Evolutionary conservation across 2,113 vertebrate species (phyloP).

Genomic region (Amblyornis subalaris): DNA sequence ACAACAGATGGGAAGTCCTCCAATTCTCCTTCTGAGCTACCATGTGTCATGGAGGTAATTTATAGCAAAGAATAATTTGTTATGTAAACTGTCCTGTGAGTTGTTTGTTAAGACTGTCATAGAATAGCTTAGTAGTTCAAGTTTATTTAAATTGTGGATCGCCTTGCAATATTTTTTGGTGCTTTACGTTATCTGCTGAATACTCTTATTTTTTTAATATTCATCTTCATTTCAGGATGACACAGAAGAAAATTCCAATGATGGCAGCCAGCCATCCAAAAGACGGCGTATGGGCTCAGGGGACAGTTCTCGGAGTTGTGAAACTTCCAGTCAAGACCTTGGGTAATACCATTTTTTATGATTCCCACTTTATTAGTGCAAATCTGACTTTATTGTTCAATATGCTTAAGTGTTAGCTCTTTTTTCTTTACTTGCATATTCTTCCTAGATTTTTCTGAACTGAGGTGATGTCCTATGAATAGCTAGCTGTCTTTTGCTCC

Average conservation of each 20-base stretch:
- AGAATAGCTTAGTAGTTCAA: not conserved
- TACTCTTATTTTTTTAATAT: not conserved
- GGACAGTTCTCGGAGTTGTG: constrained; percentile 93
- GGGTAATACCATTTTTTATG: constrained; percentile 66
- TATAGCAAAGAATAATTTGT: not conserved
- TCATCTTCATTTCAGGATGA: constrained; percentile 67
- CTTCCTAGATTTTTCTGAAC: not conserved
- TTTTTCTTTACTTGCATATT: not conserved
- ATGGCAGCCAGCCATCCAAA: constrained; percentile 90
- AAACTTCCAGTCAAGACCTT: constrained; percentile 89
- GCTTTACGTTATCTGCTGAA: not conserved
- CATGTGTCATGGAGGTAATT: not conserved
- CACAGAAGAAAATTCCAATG: constrained; percentile 91
- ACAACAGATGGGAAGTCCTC: not conserved
- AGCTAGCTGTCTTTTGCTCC: not conserved
- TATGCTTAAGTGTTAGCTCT: not conserved
- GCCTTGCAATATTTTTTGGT: not conserved
- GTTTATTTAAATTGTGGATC: not conserved
- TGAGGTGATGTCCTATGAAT: not conserved
- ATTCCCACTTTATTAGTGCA: not conserved
- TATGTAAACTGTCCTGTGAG: not conserved
- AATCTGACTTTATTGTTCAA: not conserved
- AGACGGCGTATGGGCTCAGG: constrained; percentile 92
- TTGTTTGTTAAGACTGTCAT: not conserved
- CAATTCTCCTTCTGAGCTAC: not conserved